A percentile compares a stretch with the other conserved stretches of the same genome.
phyloP scores from a whole-genome alignment of 53 echinoderm and acorn worm genomes.

The Holothuria leucospilota region DNA sequence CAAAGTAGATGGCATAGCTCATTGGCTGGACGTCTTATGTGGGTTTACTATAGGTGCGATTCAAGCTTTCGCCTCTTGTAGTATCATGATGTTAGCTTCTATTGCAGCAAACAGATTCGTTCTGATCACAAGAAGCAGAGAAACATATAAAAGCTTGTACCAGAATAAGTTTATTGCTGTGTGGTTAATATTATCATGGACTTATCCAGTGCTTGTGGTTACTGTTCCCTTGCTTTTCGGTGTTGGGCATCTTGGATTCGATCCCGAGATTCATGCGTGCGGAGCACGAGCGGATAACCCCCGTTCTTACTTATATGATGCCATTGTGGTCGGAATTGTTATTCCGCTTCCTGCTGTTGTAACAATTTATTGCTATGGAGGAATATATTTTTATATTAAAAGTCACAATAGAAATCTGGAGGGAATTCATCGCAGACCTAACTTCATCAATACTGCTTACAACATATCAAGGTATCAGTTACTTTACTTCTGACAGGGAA shows the following conservation, averaged over 20 bases:
- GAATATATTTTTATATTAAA: background rate
- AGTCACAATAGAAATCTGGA: slow-evolving; percentile 11
- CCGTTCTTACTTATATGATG: background rate
- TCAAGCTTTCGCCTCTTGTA: no score
- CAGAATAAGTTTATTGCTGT: background rate
- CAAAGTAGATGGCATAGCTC: no score
- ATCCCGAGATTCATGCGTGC: background rate
- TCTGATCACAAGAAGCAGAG: slow-evolving; percentile 6
- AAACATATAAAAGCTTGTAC: background rate
- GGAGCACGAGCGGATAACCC: background rate
- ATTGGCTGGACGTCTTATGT: no score
- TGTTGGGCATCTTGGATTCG: slow-evolving; percentile 14
- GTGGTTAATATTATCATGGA: slow-evolving; percentile 20
- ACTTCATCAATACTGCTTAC: no score
- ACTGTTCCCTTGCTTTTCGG: background rate
- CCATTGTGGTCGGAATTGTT: background rate
- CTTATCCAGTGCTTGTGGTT: background rate
- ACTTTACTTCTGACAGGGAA: no score
- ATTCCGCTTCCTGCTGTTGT: background rate
- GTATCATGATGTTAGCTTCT: no score
- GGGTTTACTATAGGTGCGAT: no score
- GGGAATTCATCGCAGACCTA: background rate
- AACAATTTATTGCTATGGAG: background rate
- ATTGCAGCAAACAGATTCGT: background rate
- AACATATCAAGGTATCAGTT: no score